Conservation (phyloP, 2,888 invertebrate species). For the Theodoxus fluviatilis region DNA sequence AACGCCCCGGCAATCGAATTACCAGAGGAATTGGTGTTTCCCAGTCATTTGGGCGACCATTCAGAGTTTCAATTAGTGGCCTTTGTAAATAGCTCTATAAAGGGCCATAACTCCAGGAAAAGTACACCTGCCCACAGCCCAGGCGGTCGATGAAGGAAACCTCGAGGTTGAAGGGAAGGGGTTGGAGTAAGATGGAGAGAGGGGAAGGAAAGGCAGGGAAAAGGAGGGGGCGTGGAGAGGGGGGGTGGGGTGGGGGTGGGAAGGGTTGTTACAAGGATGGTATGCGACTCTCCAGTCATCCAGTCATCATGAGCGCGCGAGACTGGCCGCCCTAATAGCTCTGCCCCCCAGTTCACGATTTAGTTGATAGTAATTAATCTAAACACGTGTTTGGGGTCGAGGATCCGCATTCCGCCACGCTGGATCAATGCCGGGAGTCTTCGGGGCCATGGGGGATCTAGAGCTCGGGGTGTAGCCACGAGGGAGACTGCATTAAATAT, state of each 20-base stretch:
- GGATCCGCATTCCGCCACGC: conserved; percentile 29
- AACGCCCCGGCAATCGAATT: conserved; percentile 50
- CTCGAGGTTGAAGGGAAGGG: too few relatives aligned
- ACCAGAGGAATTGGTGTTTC: conserved; percentile 50
- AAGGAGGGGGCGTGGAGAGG: too few relatives aligned
- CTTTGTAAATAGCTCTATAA: conserved; percentile 41
- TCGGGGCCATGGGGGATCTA: too few relatives aligned
- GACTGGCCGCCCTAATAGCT: conserved; percentile 23
- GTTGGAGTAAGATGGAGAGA: too few relatives aligned
- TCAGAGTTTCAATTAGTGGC: conserved; percentile 52
- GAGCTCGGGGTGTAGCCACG: too few relatives aligned
- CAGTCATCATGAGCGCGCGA: conserved; percentile 6
- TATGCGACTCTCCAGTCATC: too few relatives aligned
- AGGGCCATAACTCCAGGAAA: conserved; percentile 25
- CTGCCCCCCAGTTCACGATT: conserved; percentile 27
- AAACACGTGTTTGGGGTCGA: conserved; percentile 31
- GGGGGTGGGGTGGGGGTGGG: too few relatives aligned
- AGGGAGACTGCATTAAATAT: too few relatives aligned
- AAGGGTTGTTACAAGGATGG: too few relatives aligned
- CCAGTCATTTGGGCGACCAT: conserved; percentile 50
- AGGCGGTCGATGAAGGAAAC: too few relatives aligned
- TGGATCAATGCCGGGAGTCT: too few relatives aligned
- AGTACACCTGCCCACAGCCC: conserved; percentile 22
- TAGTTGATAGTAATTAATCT: conserved; percentile 34
- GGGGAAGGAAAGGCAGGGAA: too few relatives aligned